Percentiles rank a stretch among this genome's conserved stretches.
Conservation (phyloP, 2,113 vertebrate species). For the Chionis minor region DNA sequence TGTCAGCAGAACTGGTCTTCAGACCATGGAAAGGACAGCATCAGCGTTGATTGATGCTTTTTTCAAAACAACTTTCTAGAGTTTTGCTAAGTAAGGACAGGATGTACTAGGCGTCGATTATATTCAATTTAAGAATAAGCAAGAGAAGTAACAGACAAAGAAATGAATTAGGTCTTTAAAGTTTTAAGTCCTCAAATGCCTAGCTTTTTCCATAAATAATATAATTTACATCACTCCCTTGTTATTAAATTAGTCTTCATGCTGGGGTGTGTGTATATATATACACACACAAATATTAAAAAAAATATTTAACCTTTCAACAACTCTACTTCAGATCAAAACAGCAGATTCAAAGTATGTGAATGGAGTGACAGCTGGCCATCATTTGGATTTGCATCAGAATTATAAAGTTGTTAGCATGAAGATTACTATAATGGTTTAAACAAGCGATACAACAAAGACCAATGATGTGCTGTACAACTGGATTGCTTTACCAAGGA, state of each 20-base stretch:
- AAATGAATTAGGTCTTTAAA: background rate
- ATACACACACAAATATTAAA: background rate
- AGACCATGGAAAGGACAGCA: background rate
- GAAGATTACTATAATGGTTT: background rate
- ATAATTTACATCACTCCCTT: background rate
- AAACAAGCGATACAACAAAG: background rate
- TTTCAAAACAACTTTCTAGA: background rate
- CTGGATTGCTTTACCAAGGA: background rate
- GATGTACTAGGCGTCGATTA: background rate
- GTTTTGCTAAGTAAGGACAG: background rate
- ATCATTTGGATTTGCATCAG: background rate
- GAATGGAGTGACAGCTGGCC: background rate
- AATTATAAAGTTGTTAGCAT: background rate
- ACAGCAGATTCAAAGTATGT: background rate
- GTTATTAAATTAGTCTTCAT: background rate
- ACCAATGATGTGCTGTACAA: background rate
- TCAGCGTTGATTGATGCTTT: background rate
- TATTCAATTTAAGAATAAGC: background rate
- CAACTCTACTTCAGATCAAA: background rate
- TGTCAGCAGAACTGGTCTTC: constrained; percentile 12
- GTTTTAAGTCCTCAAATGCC: background rate
- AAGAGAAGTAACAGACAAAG: background rate
- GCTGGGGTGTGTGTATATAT: background rate
- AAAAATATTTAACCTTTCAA: background rate
- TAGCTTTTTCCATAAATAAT: background rate